Base-by-base conservation (phyloP, 1,140 invertebrate genomes). In the Arctopsyche grandis region DNA sequence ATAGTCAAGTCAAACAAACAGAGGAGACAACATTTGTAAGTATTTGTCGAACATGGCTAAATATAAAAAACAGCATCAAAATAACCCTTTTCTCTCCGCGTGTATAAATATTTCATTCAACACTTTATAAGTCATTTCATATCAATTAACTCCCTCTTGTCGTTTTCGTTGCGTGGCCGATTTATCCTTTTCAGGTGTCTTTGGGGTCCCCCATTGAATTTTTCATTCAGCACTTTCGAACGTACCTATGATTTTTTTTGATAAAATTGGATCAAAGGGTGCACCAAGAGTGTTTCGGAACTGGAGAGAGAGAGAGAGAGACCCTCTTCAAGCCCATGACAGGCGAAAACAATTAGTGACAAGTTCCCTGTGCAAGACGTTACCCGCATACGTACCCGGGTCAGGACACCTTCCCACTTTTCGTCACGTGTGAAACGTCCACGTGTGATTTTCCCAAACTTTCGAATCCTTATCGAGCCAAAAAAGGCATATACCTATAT, bases 111-210 rank as follows among this genome's bases (percentile, higher is more conserved):
- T 74, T 74, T 80, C 77, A 82, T 82, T 82, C 81, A 80, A 46
- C 48, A 73, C 52, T 82, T 82, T 79, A 78, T 78, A 70, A 66
- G 38, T 73, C 76, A 78, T 70, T 78, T 79, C 19, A 78, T 74
- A 70, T 79, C 81, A 82, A 82, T 80, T 82, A 82, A 82, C 81
- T 77, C 76, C 48, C 75, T 78, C 80, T 79, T 82, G 74, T 82
- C n/a, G 63, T 48, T 58, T 76, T 77, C 26, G 14, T 63, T 48
- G 19, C 52, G 48, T 48, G 75, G 38, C 26, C 38, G 75, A 63
- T 43, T 44, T 24, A 19, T 75, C 74, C 74, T 60, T 74, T 58
- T 75, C 46, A 16, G 21, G 16, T 16, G 48, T 66, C 58, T 19
- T 26, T 43, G 43, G 19, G 73, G 16, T 5, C 73, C n/a, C 56